Percentiles rank a stretch among this genome's conserved stretches.
Conservation (phyloP, 2,888 invertebrate species). For the Drosophila picticornis region DNA sequence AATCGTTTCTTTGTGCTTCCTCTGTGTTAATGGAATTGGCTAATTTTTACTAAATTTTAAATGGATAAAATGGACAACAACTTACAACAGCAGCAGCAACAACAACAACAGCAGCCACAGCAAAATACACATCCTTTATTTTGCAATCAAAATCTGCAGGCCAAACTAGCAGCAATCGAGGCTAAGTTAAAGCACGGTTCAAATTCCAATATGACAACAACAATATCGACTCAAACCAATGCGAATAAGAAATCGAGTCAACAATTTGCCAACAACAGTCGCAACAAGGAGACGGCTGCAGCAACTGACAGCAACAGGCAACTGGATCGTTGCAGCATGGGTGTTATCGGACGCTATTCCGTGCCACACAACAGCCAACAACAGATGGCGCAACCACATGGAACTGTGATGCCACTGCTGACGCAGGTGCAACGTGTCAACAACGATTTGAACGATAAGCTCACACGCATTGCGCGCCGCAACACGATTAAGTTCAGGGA, state of each 20-base stretch:
- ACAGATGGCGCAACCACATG: constrained; percentile 14
- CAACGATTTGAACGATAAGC: constrained; percentile 44
- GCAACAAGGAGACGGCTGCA: constrained; percentile 16
- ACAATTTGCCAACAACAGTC: neutral
- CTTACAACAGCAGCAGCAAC: constrained; percentile 29
- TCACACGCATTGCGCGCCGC: constrained; percentile 43
- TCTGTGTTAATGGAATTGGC: constrained; percentile 48
- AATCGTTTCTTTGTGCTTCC: constrained; percentile 4
- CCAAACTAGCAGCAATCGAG: constrained; percentile 36
- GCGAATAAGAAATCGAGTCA: constrained; percentile 21
- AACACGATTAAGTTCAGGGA: constrained; percentile 57
- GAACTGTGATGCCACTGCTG: constrained; percentile 28
- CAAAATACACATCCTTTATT: constrained; percentile 6
- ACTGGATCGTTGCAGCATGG: constrained; percentile 8
- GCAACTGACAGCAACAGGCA: neutral
- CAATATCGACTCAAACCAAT: neutral
- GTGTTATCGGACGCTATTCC: constrained; percentile 22
- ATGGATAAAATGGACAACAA: constrained; percentile 66
- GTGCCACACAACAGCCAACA: constrained; percentile 18
- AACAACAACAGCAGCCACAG: constrained; percentile 23
- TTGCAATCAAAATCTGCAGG: constrained; percentile 15
- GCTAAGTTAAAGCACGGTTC: constrained; percentile 31
- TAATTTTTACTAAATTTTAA: constrained; percentile 54
- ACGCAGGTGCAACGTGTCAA: constrained; percentile 52
- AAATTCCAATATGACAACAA: neutral